Percentiles rank a stretch among this genome's conserved stretches.
Conservation (phyloP, 2,888 invertebrate species). For the Cactoblastis cactorum region DNA sequence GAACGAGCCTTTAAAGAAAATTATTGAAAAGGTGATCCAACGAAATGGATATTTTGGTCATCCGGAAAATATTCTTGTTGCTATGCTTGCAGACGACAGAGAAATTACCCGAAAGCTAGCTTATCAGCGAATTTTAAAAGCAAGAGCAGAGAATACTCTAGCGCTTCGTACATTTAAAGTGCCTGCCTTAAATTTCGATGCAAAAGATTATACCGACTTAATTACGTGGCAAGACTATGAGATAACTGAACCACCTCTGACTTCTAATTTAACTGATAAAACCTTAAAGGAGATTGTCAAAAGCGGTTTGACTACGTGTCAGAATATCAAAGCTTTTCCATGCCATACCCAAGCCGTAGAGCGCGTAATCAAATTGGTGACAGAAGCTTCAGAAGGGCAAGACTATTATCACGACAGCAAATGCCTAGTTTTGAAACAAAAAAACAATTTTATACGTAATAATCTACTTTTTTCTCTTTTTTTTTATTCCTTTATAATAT, state of each 20-base stretch:
- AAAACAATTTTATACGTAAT: no score
- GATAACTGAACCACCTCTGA: constrained; percentile 5
- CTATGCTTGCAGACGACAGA: constrained; percentile 26
- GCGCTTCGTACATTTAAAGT: constrained; percentile 10
- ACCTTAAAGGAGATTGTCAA: not conserved
- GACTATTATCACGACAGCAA: no score
- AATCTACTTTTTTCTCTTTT: no score
- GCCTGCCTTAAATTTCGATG: constrained; percentile 13
- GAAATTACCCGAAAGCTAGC: constrained; percentile 25
- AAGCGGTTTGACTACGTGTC: not conserved
- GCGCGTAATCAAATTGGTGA: no score
- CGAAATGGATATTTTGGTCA: constrained; percentile 29
- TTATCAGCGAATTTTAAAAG: constrained; percentile 25
- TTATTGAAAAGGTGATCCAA: constrained; percentile 14
- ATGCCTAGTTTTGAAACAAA: no score
- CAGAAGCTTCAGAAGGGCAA: no score
- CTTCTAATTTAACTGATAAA: constrained; percentile 1
- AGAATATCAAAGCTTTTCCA: no score
- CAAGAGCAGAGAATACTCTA: constrained; percentile 9
- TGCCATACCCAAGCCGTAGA: no score
- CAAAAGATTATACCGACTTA: constrained; percentile 13
- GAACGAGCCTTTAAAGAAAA: constrained; percentile 3
- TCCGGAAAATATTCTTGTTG: constrained; percentile 31
- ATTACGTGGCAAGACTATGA: constrained; percentile 10
- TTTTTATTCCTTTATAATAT: no score